Evolutionary conservation across 1,140 invertebrate species (phyloP).

Genomic region (Manduca sexta): DNA sequence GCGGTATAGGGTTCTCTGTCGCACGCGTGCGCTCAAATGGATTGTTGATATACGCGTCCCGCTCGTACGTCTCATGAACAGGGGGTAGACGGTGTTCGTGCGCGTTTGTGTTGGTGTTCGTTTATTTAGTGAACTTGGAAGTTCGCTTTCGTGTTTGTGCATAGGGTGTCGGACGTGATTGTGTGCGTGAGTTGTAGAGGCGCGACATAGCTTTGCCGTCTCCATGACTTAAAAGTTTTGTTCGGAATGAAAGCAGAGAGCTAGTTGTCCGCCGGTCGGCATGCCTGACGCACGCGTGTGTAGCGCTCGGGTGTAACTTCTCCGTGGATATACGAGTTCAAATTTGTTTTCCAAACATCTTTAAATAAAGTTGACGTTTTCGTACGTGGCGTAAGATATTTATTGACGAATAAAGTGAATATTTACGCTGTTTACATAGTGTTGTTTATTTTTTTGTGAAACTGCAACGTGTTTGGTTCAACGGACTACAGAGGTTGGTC

Average conservation of each 20-base stretch:
- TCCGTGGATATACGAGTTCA: conserved; percentile 47
- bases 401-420: conserved; percentile 22
- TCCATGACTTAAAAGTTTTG: conserved; percentile 73
- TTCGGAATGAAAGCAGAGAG: conserved; percentile 56
- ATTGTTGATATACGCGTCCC: conserved; percentile 68
- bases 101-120: conserved; percentile 67
- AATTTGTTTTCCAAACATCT: conserved; percentile 27
- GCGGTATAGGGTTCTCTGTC: conserved; percentile 47
- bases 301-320: conserved; percentile 43
- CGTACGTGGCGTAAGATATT: conserved; percentile 2
- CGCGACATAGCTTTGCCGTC: conserved; percentile 72
- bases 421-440: conserved; percentile 16
- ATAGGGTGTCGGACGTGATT: conserved; percentile 52
- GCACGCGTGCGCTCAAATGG: conserved; percentile 34
- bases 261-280: conserved; percentile 68
- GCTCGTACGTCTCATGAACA: conserved; percentile 56
- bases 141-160: conserved; percentile 66
- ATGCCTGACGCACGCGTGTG: conserved; percentile 47
- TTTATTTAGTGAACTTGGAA: conserved; percentile 73
- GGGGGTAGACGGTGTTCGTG: conserved; percentile 65
- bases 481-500: conserved; percentile 67
- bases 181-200: conserved; percentile 69
- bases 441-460: conserved; percentile 67
- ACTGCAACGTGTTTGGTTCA: conserved; percentile 71
- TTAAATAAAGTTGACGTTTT: conserved; percentile 2